Percentiles rank a stretch among this genome's conserved stretches.
These are phyloP conservation scores for Pangasius macronema DNA, from an alignment of 2,797 vertebrate species.

Conservation along the genomic window DNA sequence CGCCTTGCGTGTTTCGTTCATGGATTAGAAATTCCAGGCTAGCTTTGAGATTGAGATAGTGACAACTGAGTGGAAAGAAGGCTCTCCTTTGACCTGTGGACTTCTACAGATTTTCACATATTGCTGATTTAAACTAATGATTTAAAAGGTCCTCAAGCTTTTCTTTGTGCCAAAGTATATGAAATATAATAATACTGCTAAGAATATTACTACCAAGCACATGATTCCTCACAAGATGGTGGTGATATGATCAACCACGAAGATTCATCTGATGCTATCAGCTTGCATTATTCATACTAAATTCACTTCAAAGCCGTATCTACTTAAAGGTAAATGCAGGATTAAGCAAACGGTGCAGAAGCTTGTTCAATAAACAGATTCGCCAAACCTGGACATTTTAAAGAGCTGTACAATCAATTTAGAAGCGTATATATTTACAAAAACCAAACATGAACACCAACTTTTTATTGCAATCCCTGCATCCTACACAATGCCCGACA, in stretches of 20 bases:
- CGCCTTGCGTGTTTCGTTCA: background rate
- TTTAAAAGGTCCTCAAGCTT: background rate
- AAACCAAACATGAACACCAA: background rate
- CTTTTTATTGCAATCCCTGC: background rate
- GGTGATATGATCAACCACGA: background rate
- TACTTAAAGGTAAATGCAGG: background rate
- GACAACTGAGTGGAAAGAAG: background rate
- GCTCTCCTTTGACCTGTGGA: background rate
- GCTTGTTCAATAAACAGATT: background rate
- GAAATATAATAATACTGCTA: too few species aligned
- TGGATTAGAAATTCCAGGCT: background rate
- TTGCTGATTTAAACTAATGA: background rate
- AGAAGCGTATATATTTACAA: background rate
- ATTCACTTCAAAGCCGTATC: background rate
- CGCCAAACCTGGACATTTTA: background rate
- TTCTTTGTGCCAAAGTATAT: background rate
- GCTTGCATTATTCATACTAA: background rate
- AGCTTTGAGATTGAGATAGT: constrained; percentile 24
- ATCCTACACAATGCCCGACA: background rate
- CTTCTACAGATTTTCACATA: background rate
- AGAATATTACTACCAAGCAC: background rate
- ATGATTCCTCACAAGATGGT: background rate
- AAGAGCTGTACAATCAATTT: background rate
- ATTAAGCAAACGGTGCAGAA: background rate
- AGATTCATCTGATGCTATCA: background rate